A percentile compares a stretch with the other conserved stretches of the same genome.
Conservation (phyloP, 2,888 invertebrate species). For the Stictocephala bisonia region DNA sequence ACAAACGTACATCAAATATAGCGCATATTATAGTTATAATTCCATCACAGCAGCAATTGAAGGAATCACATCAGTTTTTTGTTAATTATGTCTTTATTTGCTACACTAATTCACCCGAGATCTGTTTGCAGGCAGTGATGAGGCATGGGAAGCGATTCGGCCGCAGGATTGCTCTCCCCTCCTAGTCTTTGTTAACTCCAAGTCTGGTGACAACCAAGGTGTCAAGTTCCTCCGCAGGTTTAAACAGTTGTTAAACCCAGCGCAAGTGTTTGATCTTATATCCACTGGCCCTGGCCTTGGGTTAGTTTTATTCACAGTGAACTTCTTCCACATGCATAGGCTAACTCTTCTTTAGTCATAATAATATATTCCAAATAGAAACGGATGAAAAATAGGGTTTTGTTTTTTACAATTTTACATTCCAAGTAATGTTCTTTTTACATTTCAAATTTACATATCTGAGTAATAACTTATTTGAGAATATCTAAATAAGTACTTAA, state of each 20-base stretch:
- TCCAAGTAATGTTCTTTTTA: no score
- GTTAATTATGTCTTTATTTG: no score
- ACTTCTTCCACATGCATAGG: not conserved
- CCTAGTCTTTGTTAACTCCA: conserved; percentile 97
- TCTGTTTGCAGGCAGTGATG: conserved; percentile 75
- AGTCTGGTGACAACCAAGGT: conserved; percentile 98
- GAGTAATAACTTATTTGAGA: no score
- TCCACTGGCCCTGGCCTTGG: conserved; percentile 85
- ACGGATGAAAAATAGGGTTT: not conserved
- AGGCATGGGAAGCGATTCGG: conserved; percentile 90
- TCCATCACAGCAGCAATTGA: no score
- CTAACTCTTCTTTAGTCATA: no score
- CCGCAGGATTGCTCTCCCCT: conserved; percentile 78
- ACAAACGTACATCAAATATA: no score
- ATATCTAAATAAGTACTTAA: no score
- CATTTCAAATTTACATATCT: no score
- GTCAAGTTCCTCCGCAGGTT: conserved; percentile 95
- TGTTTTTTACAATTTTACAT: no score
- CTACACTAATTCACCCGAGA: no score
- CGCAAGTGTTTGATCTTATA: conserved; percentile 97
- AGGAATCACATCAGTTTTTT: no score
- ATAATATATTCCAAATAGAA: not conserved
- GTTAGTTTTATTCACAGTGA: conserved; percentile 65
- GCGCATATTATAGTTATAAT: no score
- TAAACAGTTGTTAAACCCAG: conserved; percentile 95